These are phyloP conservation scores for Eucriotettix oculatus DNA, from an alignment of 2,888 invertebrate genomes.

Conservation along the genomic window DNA sequence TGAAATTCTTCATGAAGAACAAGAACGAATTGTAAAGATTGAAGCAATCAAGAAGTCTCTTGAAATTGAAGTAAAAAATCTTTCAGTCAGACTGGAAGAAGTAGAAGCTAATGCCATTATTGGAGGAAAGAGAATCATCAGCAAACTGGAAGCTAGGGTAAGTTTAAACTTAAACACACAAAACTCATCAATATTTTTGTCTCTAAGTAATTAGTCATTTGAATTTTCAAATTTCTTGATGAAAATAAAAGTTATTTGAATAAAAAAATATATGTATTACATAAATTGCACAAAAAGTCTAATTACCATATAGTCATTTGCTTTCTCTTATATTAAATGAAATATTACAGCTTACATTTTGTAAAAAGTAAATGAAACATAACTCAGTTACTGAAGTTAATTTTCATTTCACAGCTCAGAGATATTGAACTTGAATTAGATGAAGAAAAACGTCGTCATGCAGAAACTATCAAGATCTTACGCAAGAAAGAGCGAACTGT, in stretches of 20 bases:
- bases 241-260: too few species aligned
- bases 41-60: conserved; percentile 95
- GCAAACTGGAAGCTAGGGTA: conserved; percentile 81
- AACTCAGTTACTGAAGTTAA: too few species aligned
- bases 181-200: too few species aligned
- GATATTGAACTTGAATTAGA: conserved; percentile 89
- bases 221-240: too few species aligned
- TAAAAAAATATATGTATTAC: too few species aligned
- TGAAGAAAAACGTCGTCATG: conserved; percentile 92
- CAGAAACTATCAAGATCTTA: conserved; percentile 92
- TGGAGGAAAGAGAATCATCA: conserved; percentile 91
- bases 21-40: conserved; percentile 91
- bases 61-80: conserved; percentile 93
- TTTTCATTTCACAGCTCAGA: conserved; percentile 40
- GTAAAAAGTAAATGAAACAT: too few species aligned
- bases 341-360: too few species aligned
- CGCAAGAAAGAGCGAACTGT: conserved; percentile 96
- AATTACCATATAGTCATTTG: too few species aligned
- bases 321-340: too few species aligned
- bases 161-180: conserved; percentile 16
- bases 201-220: too few species aligned
- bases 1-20: conserved; percentile 87
- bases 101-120: conserved; percentile 95
- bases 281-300: too few species aligned
- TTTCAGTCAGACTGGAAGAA: conserved; percentile 84